phyloP scores from a whole-genome alignment of 2,797 vertebrate genomes.

The Rhodeus uyekii region DNA sequence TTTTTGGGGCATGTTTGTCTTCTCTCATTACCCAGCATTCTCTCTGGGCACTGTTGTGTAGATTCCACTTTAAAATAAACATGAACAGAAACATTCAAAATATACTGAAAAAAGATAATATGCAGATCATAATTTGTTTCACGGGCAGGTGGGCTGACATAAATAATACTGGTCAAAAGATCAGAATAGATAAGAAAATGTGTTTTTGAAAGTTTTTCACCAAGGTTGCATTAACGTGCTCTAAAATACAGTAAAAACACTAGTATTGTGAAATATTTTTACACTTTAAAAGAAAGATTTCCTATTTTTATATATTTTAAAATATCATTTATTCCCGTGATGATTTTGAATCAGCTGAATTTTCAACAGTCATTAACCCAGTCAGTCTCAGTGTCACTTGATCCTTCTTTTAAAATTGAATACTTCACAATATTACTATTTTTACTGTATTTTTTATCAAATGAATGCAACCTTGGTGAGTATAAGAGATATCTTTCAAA shows the following conservation, averaged over 20 bases:
- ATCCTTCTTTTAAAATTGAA: not conserved
- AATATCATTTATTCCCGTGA: not conserved
- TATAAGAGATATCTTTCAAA: too few relatives aligned
- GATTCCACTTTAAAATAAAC: constrained; percentile 44
- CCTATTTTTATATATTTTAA: not conserved
- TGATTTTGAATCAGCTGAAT: not conserved
- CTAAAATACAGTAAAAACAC: not conserved
- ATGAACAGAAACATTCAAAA: not conserved
- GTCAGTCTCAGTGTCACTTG: not conserved
- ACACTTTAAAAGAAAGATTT: not conserved
- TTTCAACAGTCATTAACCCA: not conserved
- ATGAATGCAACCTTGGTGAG: not conserved
- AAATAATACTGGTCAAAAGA: not conserved
- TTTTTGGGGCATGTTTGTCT: constrained; percentile 75
- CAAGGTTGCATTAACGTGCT: not conserved
- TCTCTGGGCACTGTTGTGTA: constrained; percentile 72
- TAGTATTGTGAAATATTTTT: not conserved
- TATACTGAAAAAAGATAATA: not conserved
- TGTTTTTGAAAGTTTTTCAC: not conserved
- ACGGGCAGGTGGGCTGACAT: not conserved
- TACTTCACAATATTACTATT: not conserved
- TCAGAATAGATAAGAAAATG: not conserved
- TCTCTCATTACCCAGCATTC: constrained; percentile 73
- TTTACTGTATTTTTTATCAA: not conserved
- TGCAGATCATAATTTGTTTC: not conserved